phyloP scores from a whole-genome alignment of 2,797 vertebrate genomes.

The Strix occidentalis region DNA sequence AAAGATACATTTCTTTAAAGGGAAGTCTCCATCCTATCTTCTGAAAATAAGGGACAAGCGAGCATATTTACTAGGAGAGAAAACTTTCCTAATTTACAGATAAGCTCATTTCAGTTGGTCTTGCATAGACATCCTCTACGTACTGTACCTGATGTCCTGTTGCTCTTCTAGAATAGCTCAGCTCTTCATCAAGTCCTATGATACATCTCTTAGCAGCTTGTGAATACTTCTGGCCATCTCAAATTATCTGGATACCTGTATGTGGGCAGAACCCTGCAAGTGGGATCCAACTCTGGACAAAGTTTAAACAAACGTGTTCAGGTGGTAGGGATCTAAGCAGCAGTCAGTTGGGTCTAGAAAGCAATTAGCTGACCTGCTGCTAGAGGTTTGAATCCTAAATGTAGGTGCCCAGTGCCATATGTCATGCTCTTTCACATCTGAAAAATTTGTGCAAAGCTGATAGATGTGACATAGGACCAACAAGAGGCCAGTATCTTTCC shows the following conservation, averaged over 20 bases:
- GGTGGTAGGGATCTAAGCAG: not conserved
- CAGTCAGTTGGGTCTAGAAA: not conserved
- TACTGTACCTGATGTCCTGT: not conserved
- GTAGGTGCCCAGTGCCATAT: not conserved
- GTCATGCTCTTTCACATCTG: not conserved
- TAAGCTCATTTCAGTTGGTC: not conserved
- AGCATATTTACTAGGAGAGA: not conserved
- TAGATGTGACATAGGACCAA: not conserved
- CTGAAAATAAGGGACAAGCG: not conserved
- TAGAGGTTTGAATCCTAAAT: not conserved
- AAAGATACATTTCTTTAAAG: not conserved
- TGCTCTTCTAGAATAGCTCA: not conserved
- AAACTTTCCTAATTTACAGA: not conserved
- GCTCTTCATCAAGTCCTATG: not conserved
- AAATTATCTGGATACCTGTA: not conserved
- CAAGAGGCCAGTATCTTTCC: not conserved
- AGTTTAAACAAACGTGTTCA: not conserved
- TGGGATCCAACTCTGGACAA: not conserved
- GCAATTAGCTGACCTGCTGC: not conserved
- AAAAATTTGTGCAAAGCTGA: not conserved
- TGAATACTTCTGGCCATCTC: not conserved
- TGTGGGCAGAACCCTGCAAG: not conserved
- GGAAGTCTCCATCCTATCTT: not conserved
- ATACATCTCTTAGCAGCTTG: not conserved
- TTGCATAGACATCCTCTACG: not conserved